phyloP scores from a whole-genome alignment of 1,140 invertebrate species.

The Caenorhabditis inopinata region DNA sequence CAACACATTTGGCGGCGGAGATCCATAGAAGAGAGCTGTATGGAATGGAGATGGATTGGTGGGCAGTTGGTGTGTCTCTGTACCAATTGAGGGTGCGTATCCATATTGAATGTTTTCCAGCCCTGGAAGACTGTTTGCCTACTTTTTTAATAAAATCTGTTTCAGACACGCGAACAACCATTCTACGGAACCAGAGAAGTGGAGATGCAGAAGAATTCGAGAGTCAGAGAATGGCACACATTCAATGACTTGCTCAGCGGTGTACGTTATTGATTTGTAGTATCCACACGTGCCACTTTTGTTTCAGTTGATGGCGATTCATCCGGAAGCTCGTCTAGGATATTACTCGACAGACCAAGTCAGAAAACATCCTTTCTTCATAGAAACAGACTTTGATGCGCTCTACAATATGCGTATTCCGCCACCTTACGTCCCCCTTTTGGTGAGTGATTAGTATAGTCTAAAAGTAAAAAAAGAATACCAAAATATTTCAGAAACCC shows the following conservation, averaged over 20 bases:
- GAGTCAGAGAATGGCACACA: not conserved
- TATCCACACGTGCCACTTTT: not conserved
- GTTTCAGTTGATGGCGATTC: not conserved
- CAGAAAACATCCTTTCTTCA: conserved; percentile 19
- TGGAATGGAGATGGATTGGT: conserved; percentile 13
- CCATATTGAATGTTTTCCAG: too few relatives aligned
- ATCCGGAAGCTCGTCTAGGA: not conserved
- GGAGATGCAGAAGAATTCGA: not conserved
- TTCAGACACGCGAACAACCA: not conserved
- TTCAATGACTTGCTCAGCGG: not conserved
- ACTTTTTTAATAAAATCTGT: too few relatives aligned
- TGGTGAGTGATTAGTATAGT: not conserved
- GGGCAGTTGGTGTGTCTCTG: conserved; percentile 1
- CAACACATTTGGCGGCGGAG: not conserved
- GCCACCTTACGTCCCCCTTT: not conserved
- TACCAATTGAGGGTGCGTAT: conserved; percentile 21
- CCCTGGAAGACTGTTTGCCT: too few relatives aligned
- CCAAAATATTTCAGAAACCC: not conserved
- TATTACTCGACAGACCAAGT: not conserved
- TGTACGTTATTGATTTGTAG: not conserved
- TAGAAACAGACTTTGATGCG: not conserved
- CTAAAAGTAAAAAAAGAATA: not conserved
- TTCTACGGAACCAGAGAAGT: not conserved
- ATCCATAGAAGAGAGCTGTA: not conserved
- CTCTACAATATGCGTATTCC: not conserved